Evolutionary conservation across 2,797 vertebrate species (phyloP).

Genomic region (Tragelaphus oryx): DNA sequence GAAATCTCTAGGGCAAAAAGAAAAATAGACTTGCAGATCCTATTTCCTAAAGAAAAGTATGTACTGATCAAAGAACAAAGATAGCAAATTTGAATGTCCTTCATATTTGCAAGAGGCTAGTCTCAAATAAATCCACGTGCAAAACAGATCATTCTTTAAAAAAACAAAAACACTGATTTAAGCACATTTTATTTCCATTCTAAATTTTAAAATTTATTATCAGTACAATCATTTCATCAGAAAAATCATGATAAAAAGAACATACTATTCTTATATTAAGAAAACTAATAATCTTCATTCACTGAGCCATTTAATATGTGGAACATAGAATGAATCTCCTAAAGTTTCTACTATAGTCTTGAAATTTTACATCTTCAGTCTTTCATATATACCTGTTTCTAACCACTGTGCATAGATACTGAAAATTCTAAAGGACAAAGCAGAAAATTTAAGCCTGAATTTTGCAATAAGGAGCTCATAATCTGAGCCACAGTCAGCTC

Average conservation of each 20-base stretch:
- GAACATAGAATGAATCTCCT: neutral
- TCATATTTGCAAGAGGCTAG: constrained; percentile 19
- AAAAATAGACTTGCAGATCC: constrained; percentile 33
- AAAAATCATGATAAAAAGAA: neutral
- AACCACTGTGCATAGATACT: neutral
- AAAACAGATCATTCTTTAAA: neutral
- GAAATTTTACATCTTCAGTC: neutral
- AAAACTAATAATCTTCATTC: neutral
- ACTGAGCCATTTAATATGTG: neutral
- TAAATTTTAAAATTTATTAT: constrained; percentile 5
- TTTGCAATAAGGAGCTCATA: neutral
- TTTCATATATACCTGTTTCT: neutral
- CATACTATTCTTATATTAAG: neutral
- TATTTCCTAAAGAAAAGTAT: constrained; percentile 2
- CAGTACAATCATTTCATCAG: neutral
- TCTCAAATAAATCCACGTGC: neutral
- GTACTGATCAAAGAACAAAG: constrained; percentile 6
- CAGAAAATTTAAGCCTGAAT: neutral
- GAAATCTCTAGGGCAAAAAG: constrained; percentile 24
- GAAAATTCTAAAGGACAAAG: neutral
- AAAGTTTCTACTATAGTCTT: neutral
- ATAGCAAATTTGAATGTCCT: neutral
- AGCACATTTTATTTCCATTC: constrained; percentile 19
- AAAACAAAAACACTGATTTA: neutral
- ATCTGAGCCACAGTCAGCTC: neutral